These are phyloP conservation scores for Onychomys arenicola DNA, from an alignment of 2,797 vertebrate species.

Conservation along the genomic window DNA sequence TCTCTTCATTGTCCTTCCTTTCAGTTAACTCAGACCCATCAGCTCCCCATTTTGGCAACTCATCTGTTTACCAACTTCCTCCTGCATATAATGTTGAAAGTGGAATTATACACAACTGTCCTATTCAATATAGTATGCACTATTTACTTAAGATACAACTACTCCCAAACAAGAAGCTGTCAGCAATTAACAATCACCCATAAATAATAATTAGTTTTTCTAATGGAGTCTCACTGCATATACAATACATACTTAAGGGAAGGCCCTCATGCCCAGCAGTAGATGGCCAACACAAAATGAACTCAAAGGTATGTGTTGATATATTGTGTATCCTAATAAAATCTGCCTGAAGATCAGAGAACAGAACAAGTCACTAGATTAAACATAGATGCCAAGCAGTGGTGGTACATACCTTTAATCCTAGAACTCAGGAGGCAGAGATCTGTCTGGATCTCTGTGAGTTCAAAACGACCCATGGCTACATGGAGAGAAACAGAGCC, in stretches of 20 bases:
- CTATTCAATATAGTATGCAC: not conserved
- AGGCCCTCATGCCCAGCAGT: not conserved
- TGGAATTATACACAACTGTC: not conserved
- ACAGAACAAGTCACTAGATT: too few relatives aligned
- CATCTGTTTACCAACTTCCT: slow-evolving; percentile 2
- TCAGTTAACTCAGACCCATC: not conserved
- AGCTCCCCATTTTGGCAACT: not conserved
- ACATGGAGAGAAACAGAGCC: too few relatives aligned
- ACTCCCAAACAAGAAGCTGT: not conserved
- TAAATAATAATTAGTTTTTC: not conserved
- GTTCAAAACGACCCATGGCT: too few relatives aligned
- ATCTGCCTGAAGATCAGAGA: too few relatives aligned
- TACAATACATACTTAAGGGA: not conserved
- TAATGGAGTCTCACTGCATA: not conserved
- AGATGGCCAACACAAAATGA: not conserved
- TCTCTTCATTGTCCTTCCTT: not conserved
- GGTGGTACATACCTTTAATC: too few relatives aligned
- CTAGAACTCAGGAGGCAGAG: too few relatives aligned
- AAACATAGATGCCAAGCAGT: too few relatives aligned
- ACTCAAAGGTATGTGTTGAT: not conserved
- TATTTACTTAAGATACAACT: not conserved
- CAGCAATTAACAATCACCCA: not conserved
- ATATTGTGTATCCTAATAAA: too few relatives aligned
- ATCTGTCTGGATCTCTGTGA: too few relatives aligned
- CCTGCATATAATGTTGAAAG: slow-evolving; percentile 9